Evolutionary conservation across 2,888 invertebrate species (phyloP).

Genomic region (Cryptosula pallasiana): DNA sequence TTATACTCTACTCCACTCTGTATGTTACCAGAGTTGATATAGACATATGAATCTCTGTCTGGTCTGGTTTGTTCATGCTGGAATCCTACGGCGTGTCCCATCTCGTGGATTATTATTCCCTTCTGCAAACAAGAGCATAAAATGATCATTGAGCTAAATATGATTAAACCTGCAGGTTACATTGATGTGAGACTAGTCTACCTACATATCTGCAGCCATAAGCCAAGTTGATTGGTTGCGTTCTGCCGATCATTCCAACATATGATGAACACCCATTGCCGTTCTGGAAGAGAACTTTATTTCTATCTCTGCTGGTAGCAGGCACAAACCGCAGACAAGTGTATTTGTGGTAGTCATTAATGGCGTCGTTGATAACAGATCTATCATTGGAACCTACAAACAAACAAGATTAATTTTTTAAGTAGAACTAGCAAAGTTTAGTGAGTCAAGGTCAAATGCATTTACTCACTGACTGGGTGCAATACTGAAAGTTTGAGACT

Average conservation of each 20-base stretch:
- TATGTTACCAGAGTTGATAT: conserved; percentile 24
- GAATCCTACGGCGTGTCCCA: conserved; percentile 28
- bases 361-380: conserved; percentile 31
- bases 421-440: too few relatives aligned
- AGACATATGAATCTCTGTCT: conserved; percentile 27
- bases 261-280: conserved; percentile 66
- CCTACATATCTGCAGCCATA: conserved; percentile 46
- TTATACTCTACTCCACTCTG: conserved; percentile 13
- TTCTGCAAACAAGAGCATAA: conserved; percentile 26
- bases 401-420: too few relatives aligned
- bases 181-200: too few relatives aligned
- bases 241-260: conserved; percentile 69
- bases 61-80: conserved; percentile 28
- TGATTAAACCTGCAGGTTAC: too few relatives aligned
- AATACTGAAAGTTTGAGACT: too few relatives aligned
- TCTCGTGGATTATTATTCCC: too few relatives aligned
- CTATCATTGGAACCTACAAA: conserved; percentile 27
- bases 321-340: conserved; percentile 34
- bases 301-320: conserved; percentile 29
- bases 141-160: too few relatives aligned
- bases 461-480: too few relatives aligned
- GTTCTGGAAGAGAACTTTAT: conserved; percentile 31
- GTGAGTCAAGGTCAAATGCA: too few relatives aligned
- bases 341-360: too few relatives aligned
- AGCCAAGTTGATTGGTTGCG: conserved; percentile 67